Evolutionary conservation across 1,140 invertebrate genomes (phyloP), one percentile per base, ranked within the genome.

Genomic region (Hetaerina americana): DNA sequence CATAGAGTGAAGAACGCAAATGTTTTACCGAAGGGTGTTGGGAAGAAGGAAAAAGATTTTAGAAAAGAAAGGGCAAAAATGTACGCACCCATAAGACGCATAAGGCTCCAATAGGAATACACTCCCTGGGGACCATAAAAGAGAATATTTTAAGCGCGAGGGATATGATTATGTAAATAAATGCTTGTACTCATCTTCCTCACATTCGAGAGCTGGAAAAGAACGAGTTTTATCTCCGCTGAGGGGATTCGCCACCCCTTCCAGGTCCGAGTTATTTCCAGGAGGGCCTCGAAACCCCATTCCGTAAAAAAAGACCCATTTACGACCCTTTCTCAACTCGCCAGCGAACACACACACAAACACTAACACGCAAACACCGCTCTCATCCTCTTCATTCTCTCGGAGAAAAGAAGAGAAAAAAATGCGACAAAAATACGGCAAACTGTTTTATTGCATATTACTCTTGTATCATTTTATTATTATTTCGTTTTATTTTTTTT

Each of bases 81-180:
- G n/a, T n/a, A 57, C 40, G 40, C 40, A 57, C 40, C 2, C 3
- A 10, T 12, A n/a, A 57, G 40, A 12, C 22, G 40, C 40, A 57
- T 57, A 57, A 57, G 40, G 15, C 22, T 57, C 40, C 2, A n/a
- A 57, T 57, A 57, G 15, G 40, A 12, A 57, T 18, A n/a, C 40
- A 5, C 22, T 57, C 40, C 10, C 40, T 18, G 22, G 15, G 40
- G 40, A 12, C 22, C 40, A 57, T 57, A 57, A 57, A 12, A 40
- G 22, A 57, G 22, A n/a, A 18, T 18, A 18, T 57, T 57, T 57
- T 57, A 57, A 57, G 40, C 40, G 40, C 2, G 40, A 57, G n/a
- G n/a, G 40, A 57, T 57, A 57, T n/a, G 40, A 57, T 57, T 57
- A 57, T 57, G 40, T 57, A 57, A 57, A 57, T 57, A 57, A 57